Evolutionary conservation across 2,797 vertebrate genomes (phyloP), one percentile per base, ranked within the genome.

Genomic region (Sparidentex hasta): DNA sequence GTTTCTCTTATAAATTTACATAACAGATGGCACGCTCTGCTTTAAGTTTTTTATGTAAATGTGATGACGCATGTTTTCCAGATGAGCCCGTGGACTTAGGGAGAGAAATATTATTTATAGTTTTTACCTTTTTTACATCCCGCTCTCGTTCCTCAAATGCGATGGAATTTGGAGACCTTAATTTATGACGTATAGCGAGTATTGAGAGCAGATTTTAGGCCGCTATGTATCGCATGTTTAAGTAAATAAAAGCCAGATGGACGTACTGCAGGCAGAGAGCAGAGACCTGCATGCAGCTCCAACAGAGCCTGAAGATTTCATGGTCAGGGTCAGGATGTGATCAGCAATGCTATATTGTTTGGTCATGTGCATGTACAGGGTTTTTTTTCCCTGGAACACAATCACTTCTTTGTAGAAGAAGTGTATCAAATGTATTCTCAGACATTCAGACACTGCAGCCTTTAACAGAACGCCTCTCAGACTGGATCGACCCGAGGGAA

Each of bases 41-140:
- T 84, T 63, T 59, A 20, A 78, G 38, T 25, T 61, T 27, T 67
- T 82, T 78, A 82, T 80, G 61, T 58, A 59, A 77, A 82, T 84
- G 55, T 18, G 56, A 78, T 84, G 73, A 78, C 69, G 69, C 52
- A 81, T 70, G 64, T 44, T 78, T 78, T 69, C 21, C 41, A 7
- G 23, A 56, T 52, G 25, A 73, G 38, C 20, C 63, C 51, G 11
- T 41, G 12, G 38, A 70, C 70, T 33, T 25, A 78, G 41, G 56
- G 27, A 1, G 27, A 21, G 48, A 71, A 16, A 71, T n/a, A 47
- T 23, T 20, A 33, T 55, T 11, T 55, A n/a, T 6, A 11, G 4
- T 58, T n/a, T n/a, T n/a, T 50, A 57, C 69, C 27, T 41, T 6
- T 23, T 55, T 62, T 71, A 27, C 66, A 33, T 46, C 25, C 27